A percentile compares a stretch with the other conserved stretches of the same genome.
Evolutionary conservation across 2,888 invertebrate species (phyloP).

Genomic region (Lydus trimaculatus): DNA sequence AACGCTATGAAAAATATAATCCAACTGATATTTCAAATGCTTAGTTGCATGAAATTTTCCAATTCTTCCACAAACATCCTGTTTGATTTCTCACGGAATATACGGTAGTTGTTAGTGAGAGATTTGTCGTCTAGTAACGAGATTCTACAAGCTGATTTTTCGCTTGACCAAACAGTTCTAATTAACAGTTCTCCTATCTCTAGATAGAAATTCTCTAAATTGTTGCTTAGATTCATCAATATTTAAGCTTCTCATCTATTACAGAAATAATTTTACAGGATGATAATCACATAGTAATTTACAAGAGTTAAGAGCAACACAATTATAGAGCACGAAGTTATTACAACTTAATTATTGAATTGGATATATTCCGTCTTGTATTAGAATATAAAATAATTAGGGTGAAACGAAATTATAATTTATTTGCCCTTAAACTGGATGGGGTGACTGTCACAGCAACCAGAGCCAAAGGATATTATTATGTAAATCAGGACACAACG

Average conservation of each 20-base stretch:
- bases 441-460: constrained; percentile 16
- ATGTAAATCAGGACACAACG: constrained; percentile 27
- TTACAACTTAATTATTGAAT: background rate
- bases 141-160: background rate
- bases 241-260: background rate
- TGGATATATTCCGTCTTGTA: background rate
- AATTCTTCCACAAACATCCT: too few species aligned
- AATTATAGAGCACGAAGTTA: background rate
- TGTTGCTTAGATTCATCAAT: background rate
- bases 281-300: background rate
- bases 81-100: background rate
- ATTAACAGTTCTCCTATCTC: background rate
- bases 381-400: constrained; percentile 11
- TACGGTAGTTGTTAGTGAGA: background rate
- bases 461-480: constrained; percentile 29
- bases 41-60: too few species aligned
- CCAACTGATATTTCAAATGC: too few species aligned
- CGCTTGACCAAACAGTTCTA: background rate
- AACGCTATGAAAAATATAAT: too few species aligned
- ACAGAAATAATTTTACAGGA: background rate
- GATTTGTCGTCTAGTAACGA: background rate
- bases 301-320: background rate
- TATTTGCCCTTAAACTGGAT: constrained; percentile 28
- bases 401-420: constrained; percentile 22
- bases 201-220: background rate